Conservation (phyloP, 2,113 vertebrate genomes). For the Peromyscus polionotus region DNA sequence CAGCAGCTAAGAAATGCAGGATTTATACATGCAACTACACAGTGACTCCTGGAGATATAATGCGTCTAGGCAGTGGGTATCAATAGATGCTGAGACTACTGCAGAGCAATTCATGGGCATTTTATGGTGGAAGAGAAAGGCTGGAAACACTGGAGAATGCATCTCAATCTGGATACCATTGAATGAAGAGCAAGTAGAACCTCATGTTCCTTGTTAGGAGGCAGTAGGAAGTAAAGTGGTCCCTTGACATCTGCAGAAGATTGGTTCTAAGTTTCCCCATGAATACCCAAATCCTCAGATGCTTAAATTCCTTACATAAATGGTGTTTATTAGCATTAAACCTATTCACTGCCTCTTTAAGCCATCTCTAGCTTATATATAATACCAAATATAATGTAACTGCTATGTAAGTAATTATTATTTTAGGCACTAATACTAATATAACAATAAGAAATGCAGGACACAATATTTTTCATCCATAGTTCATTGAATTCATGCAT, state of each 20-base stretch:
- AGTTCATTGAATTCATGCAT: background rate
- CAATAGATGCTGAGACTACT: background rate
- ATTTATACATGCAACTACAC: background rate
- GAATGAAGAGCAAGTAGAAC: background rate
- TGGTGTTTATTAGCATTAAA: background rate
- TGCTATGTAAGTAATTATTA: background rate
- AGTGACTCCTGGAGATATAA: background rate
- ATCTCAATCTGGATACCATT: background rate
- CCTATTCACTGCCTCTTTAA: background rate
- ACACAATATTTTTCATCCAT: background rate
- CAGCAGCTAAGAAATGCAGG: background rate
- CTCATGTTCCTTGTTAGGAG: background rate
- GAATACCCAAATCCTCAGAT: background rate
- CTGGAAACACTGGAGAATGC: background rate
- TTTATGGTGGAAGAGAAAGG: background rate
- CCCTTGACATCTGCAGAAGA: background rate
- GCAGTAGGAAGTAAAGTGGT: background rate
- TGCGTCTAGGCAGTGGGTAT: background rate
- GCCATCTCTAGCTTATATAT: background rate
- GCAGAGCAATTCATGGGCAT: background rate
- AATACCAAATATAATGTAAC: background rate
- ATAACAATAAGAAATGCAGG: background rate
- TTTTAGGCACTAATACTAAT: background rate
- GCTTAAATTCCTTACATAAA: background rate
- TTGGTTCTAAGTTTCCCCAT: background rate